These are phyloP conservation scores for Hipposideros larvatus DNA, from an alignment of 2,797 vertebrate species.

Conservation along the genomic window DNA sequence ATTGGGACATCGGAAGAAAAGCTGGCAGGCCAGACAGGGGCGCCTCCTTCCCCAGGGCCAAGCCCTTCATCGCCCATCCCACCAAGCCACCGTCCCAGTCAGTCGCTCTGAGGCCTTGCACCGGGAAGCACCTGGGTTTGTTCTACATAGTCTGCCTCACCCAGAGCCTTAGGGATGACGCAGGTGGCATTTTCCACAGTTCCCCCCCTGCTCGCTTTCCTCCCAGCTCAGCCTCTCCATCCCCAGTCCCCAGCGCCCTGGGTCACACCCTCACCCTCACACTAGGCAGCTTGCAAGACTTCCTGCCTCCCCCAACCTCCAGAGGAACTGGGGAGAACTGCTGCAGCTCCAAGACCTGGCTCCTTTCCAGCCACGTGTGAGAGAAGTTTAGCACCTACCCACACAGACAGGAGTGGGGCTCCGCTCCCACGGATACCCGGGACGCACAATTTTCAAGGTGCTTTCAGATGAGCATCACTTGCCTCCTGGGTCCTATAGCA, in stretches of 20 bases:
- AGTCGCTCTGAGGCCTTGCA: neutral
- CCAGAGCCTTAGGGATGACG: neutral
- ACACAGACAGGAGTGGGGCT: neutral
- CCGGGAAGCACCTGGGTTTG: neutral
- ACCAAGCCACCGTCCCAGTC: neutral
- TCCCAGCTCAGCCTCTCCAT: neutral
- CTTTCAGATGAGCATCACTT: neutral
- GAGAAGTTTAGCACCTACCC: neutral
- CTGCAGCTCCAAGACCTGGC: neutral
- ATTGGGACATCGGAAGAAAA: neutral
- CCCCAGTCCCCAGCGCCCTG: neutral
- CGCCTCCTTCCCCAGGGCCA: neutral
- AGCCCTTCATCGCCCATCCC: fast-evolving
- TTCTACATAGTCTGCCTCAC: neutral
- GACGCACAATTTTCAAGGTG: neutral
- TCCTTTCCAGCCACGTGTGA: neutral
- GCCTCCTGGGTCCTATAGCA: neutral
- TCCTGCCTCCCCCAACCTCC: neutral
- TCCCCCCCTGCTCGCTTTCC: neutral
- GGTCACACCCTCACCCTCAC: neutral
- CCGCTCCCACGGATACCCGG: neutral
- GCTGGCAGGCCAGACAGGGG: neutral
- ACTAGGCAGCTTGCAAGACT: neutral
- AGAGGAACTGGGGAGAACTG: neutral
- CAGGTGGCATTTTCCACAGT: neutral